These are phyloP conservation scores for Oopsacas minuta DNA, from an alignment of 37 sponge, comb jelly and placozoan species.

Conservation along the genomic window DNA sequence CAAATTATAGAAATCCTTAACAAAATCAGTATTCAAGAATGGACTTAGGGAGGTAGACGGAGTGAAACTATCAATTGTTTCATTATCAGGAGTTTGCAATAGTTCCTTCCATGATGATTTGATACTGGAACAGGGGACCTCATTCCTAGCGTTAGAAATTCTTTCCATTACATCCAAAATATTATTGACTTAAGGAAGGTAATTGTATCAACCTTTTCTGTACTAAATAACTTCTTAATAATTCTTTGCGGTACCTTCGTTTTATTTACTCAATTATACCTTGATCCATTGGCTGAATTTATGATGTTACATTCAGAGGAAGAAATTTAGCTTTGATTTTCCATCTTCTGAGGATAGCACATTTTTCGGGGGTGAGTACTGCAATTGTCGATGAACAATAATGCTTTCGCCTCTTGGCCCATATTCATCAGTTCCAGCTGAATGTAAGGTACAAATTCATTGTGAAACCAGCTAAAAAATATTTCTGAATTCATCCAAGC, in stretches of 20 bases:
- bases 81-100: background rate
- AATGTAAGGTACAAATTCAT: conserved; percentile 42
- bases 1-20: background rate
- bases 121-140: background rate
- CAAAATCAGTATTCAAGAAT: background rate
- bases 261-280: conserved; percentile 40
- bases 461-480: conserved; percentile 50
- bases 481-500: conserved; percentile 48
- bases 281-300: conserved; percentile 74
- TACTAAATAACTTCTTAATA: conserved; percentile 22
- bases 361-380: conserved; percentile 45
- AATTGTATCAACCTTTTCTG: conserved; percentile 19
- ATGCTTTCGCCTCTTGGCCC: conserved; percentile 30
- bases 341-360: conserved; percentile 32
- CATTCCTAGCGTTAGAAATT: background rate
- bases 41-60: background rate
- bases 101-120: background rate
- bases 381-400: conserved; percentile 43
- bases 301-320: conserved; percentile 53
- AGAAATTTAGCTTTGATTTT: conserved; percentile 34
- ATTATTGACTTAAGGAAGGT: conserved; percentile 38
- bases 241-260: conserved; percentile 34
- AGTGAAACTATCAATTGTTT: background rate
- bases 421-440: conserved; percentile 10
- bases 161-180: conserved; percentile 12